A percentile compares a stretch with the other conserved stretches of the same genome.
Evolutionary conservation across 2,888 invertebrate genomes (phyloP).

Genomic region (Drosophila glabriapex): DNA sequence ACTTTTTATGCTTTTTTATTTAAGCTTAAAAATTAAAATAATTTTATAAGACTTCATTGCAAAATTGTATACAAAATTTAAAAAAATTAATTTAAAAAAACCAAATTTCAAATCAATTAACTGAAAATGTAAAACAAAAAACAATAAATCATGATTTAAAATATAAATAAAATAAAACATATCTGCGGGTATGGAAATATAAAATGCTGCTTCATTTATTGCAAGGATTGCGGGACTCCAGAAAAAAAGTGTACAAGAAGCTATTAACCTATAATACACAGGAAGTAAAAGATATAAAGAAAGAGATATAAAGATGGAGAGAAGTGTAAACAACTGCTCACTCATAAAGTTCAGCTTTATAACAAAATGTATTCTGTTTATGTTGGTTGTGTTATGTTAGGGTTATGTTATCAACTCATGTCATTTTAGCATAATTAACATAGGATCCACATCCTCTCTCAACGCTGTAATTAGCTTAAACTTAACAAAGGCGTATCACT

Average conservation of each 20-base stretch:
- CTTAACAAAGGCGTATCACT: too few species aligned
- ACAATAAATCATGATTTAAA: not conserved
- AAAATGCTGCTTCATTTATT: not conserved
- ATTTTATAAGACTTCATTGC: not conserved
- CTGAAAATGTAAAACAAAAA: not conserved
- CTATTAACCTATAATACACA: not conserved
- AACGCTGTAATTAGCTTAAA: too few species aligned
- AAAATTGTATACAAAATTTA: not conserved
- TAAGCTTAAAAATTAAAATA: too few species aligned
- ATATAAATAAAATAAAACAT: not conserved
- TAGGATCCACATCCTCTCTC: too few species aligned
- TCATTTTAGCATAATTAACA: too few species aligned
- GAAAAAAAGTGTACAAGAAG: not conserved
- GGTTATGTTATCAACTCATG: too few species aligned
- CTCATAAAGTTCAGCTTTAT: too few species aligned
- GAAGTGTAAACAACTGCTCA: too few species aligned
- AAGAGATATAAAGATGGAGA: not conserved
- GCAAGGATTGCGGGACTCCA: not conserved
- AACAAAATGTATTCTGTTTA: too few species aligned
- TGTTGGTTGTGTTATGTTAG: too few species aligned
- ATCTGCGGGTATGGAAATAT: not conserved
- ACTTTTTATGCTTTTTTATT: too few species aligned
- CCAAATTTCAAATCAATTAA: not conserved
- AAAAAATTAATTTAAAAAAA: not conserved
- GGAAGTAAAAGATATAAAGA: not conserved